These are phyloP conservation scores for Odontocolon sp. DNA, from an alignment of 2,888 invertebrate species.

Conservation along the genomic window DNA sequence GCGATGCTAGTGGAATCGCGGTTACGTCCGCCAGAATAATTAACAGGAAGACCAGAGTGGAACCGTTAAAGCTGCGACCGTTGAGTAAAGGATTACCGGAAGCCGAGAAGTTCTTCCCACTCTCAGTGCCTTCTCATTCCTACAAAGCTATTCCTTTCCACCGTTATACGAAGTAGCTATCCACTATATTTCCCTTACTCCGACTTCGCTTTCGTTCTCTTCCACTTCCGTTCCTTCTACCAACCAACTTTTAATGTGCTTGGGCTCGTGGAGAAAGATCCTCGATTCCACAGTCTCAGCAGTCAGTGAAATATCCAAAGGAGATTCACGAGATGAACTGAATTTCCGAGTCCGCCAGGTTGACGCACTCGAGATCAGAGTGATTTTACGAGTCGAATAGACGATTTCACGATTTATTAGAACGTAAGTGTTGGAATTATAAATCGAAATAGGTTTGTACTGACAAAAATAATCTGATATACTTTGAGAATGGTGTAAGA, in stretches of 20 bases:
- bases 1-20: constrained; percentile 41
- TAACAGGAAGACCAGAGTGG: constrained; percentile 56
- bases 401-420: not conserved
- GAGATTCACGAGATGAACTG: constrained; percentile 1
- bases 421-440: too few species aligned
- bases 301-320: not conserved
- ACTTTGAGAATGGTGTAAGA: not conserved
- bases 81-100: constrained; percentile 58
- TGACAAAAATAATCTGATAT: too few species aligned
- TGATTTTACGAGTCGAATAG: not conserved
- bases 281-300: constrained; percentile 23
- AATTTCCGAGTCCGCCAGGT: not conserved
- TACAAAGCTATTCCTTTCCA: not conserved
- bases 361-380: not conserved
- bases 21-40: constrained; percentile 57
- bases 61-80: constrained; percentile 57
- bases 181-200: not conserved
- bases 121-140: not conserved
- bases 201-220: not conserved
- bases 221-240: constrained; percentile 29
- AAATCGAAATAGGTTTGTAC: too few species aligned
- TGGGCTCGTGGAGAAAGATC: constrained; percentile 13
- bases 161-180: not conserved
- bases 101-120: constrained; percentile 49
- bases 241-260: constrained; percentile 49